These are phyloP conservation scores for Pachyseris speciosa DNA, from an alignment of 64 coral and sea anemone genomes.

Conservation along the genomic window DNA sequence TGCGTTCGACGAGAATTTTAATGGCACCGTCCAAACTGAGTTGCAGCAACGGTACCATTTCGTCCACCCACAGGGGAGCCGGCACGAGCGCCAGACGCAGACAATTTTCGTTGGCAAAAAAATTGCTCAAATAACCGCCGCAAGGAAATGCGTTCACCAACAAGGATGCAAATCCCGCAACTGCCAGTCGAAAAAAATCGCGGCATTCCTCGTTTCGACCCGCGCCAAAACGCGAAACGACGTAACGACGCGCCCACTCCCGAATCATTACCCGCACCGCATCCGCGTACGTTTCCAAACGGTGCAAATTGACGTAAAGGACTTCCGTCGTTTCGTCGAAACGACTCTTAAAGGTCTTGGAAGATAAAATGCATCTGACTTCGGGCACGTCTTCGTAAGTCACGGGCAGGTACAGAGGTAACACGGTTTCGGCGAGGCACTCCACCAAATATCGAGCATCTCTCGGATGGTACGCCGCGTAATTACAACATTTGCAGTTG, in stretches of 20 bases:
- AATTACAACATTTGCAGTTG: background rate
- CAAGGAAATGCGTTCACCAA: background rate
- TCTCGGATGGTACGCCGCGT: background rate
- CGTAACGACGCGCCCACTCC: background rate
- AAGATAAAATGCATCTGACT: background rate
- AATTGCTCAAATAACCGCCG: background rate
- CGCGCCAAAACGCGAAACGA: background rate
- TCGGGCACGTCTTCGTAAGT: background rate
- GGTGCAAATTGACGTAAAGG: background rate
- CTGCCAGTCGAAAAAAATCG: background rate
- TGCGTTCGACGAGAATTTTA: background rate
- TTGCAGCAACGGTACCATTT: background rate
- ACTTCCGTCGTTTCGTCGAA: background rate
- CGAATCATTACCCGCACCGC: background rate
- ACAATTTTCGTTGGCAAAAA: background rate
- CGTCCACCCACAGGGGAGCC: background rate
- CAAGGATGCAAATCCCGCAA: background rate
- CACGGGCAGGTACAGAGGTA: background rate
- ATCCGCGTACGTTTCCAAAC: background rate
- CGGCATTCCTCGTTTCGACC: background rate
- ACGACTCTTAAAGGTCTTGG: background rate
- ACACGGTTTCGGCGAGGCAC: background rate
- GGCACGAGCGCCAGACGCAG: background rate
- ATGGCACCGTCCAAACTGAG: background rate
- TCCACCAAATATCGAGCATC: background rate